A percentile compares a stretch with the other conserved stretches of the same genome.
Conservation (phyloP, 2,113 vertebrate genomes). For the Psilopogon haemacephalus region DNA sequence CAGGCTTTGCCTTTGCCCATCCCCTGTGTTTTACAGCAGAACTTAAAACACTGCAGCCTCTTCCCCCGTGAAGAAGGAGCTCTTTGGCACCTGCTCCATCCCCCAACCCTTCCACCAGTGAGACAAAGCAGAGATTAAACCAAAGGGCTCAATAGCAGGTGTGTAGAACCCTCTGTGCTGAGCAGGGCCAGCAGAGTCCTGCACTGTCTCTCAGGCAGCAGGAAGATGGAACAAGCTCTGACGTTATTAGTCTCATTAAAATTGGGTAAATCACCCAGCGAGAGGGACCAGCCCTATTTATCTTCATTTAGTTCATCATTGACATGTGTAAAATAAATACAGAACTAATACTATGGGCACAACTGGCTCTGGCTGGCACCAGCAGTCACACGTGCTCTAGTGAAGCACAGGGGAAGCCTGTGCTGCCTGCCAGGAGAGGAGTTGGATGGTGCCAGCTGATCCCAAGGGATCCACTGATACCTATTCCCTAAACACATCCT, state of each 20-base stretch:
- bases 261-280: slow-evolving; percentile 3
- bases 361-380: background rate
- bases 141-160: background rate
- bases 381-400: fast-evolving
- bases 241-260: slow-evolving; percentile 25
- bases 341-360: background rate
- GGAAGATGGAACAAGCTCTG: background rate
- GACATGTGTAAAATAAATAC: slow-evolving; percentile 48
- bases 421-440: background rate
- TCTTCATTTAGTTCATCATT: slow-evolving; percentile 14
- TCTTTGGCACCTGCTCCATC: background rate
- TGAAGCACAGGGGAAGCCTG: background rate
- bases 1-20: background rate
- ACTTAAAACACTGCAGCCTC: background rate
- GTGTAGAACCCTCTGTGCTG: background rate
- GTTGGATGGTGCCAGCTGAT: background rate
- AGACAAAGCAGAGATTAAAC: background rate
- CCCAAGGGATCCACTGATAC: background rate
- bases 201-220: background rate
- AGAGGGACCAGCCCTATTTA: slow-evolving; percentile 7
- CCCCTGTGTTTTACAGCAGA: background rate
- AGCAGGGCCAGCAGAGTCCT: background rate
- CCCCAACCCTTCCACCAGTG: background rate
- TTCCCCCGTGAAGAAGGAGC: background rate
- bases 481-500: background rate